A percentile compares a stretch with the other conserved stretches of the same genome.
These are phyloP conservation scores for Clarias magur DNA, from an alignment of 2,113 vertebrate genomes.

Conservation along the genomic window DNA sequence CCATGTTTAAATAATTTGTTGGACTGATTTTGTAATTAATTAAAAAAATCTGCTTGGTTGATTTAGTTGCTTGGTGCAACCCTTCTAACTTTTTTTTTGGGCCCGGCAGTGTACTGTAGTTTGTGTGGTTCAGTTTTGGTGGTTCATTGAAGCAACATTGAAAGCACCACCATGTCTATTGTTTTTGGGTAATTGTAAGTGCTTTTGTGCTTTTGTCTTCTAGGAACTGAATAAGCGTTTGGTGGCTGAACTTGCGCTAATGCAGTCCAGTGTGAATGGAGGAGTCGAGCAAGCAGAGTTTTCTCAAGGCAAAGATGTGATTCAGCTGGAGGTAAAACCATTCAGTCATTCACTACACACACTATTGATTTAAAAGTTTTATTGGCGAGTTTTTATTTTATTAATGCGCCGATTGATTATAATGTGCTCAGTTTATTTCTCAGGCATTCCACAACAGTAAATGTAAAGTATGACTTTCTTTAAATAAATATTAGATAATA, in stretches of 20 bases:
- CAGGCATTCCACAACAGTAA: background rate
- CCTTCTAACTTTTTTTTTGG: too few species aligned
- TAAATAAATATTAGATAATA: background rate
- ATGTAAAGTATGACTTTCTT: background rate
- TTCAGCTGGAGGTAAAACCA: constrained; percentile 83
- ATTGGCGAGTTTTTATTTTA: background rate
- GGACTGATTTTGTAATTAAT: too few species aligned
- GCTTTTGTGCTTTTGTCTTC: background rate
- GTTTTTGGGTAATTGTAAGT: background rate
- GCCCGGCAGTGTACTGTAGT: background rate
- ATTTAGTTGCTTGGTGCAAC: too few species aligned
- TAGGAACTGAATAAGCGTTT: constrained; percentile 86
- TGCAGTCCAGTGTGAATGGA: constrained; percentile 77
- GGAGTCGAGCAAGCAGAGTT: constrained; percentile 71
- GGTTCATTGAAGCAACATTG: background rate
- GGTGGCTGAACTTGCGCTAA: constrained; percentile 77
- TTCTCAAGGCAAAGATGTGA: constrained; percentile 79
- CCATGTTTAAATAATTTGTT: too few species aligned
- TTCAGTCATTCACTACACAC: background rate
- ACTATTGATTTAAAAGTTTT: background rate
- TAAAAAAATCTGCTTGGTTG: too few species aligned
- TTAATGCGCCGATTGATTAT: background rate
- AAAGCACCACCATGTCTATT: background rate
- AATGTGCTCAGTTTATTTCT: background rate
- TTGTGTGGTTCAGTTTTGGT: background rate